These are phyloP conservation scores for Pantherophis vulpinus DNA, from an alignment of 2,797 vertebrate species.

Conservation along the genomic window DNA sequence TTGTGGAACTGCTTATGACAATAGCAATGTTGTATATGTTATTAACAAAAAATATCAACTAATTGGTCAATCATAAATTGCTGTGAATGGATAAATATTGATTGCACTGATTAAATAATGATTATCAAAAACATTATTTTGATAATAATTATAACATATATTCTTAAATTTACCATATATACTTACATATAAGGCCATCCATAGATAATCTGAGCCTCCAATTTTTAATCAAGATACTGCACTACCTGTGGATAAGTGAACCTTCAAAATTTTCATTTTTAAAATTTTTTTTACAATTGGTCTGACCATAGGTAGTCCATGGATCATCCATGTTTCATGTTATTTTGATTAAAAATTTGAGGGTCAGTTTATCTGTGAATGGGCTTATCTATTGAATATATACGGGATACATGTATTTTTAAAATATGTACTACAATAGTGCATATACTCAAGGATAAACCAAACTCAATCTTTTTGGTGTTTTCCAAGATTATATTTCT, in stretches of 20 bases:
- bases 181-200: not conserved
- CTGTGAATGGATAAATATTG: not conserved
- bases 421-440: not conserved
- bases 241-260: not conserved
- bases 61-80: not conserved
- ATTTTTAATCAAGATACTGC: not conserved
- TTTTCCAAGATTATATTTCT: not conserved
- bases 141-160: not conserved
- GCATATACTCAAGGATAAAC: not conserved
- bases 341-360: not conserved
- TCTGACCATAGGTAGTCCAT: not conserved
- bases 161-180: not conserved
- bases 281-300: not conserved
- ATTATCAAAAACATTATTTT: not conserved
- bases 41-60: not conserved
- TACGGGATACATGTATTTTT: not conserved
- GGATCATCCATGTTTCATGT: not conserved
- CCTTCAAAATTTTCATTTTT: not conserved
- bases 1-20: not conserved
- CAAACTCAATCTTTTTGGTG: not conserved
- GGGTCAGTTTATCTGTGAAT: not conserved
- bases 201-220: not conserved
- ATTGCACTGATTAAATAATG: slow-evolving; percentile 1
- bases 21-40: not conserved
- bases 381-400: not conserved